Percentiles rank a stretch among this genome's conserved stretches.
Conservation (phyloP, 2,797 vertebrate species). For the Tapirus indicus region DNA sequence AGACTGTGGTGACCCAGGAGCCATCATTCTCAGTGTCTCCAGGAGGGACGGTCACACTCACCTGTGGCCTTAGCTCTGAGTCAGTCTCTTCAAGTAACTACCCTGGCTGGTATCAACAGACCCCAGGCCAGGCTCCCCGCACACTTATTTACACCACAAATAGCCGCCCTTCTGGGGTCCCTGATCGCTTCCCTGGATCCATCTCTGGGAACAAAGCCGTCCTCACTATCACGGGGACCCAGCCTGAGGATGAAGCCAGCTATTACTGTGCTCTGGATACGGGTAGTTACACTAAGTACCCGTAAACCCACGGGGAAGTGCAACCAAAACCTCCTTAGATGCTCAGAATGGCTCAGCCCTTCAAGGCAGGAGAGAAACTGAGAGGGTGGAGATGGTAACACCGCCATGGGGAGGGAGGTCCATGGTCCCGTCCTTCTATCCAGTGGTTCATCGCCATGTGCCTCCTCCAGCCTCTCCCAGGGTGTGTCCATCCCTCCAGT, state of each 20-base stretch:
- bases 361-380: too few relatives aligned
- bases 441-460: rapidly evolving
- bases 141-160: rapidly evolving
- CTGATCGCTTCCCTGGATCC: conserved; percentile 37
- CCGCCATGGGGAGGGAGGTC: not conserved
- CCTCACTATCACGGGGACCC: not conserved
- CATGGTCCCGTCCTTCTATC: rapidly evolving
- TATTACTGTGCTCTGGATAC: not conserved
- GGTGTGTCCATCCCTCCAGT: not conserved
- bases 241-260: not conserved
- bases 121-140: not conserved
- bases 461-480: too few relatives aligned
- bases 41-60: not conserved
- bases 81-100: not conserved
- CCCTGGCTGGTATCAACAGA: conserved; percentile 16
- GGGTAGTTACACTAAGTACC: too few relatives aligned
- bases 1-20: not conserved
- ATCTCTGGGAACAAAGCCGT: not conserved
- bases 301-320: not conserved
- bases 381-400: too few relatives aligned
- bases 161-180: not conserved
- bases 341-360: not conserved
- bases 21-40: not conserved
- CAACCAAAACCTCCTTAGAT: not conserved
- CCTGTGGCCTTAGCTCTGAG: not conserved